Conservation (phyloP, 2,888 invertebrate genomes). For the Vanessa cardui region DNA sequence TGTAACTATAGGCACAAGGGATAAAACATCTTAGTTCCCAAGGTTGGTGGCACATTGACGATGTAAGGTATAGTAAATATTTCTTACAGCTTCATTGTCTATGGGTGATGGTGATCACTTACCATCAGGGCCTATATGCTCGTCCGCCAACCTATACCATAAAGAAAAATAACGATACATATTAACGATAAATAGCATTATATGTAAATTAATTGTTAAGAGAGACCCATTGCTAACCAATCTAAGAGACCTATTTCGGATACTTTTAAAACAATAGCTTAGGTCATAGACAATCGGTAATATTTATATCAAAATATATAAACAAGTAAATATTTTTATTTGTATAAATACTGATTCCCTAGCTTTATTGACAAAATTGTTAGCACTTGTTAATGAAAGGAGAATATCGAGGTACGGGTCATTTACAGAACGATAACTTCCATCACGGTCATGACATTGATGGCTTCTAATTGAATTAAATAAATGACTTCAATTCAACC, state of each 20-base stretch:
- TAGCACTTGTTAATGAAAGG: conserved; percentile 46
- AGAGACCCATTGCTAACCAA: conserved; percentile 41
- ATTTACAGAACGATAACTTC: conserved; percentile 47
- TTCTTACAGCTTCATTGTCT: too few species aligned
- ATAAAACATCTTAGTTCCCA: too few species aligned
- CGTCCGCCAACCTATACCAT: too few species aligned
- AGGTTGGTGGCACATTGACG: too few species aligned
- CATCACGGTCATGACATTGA: conserved; percentile 76
- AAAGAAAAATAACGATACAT: too few species aligned
- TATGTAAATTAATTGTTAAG: conserved; percentile 22
- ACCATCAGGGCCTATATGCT: too few species aligned
- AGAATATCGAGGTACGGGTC: conserved; percentile 60
- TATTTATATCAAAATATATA: conserved; percentile 43
- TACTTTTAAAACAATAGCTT: conserved; percentile 42
- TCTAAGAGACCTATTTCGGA: conserved; percentile 45
- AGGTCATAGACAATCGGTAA: conserved; percentile 31
- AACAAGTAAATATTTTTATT: conserved; percentile 29
- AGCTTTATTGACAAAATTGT: conserved; percentile 38
- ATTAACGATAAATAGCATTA: conserved; percentile 32
- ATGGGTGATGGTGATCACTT: too few species aligned
- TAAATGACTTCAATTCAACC: conserved; percentile 56
- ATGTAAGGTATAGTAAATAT: too few species aligned
- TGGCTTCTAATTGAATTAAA: conserved; percentile 49
- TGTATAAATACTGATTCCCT: conserved; percentile 31
- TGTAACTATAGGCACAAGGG: too few species aligned